A percentile compares a stretch with the other conserved stretches of the same genome.
These are phyloP conservation scores for Drosophila cardini DNA, from an alignment of 1,140 invertebrate species.

Conservation along the genomic window DNA sequence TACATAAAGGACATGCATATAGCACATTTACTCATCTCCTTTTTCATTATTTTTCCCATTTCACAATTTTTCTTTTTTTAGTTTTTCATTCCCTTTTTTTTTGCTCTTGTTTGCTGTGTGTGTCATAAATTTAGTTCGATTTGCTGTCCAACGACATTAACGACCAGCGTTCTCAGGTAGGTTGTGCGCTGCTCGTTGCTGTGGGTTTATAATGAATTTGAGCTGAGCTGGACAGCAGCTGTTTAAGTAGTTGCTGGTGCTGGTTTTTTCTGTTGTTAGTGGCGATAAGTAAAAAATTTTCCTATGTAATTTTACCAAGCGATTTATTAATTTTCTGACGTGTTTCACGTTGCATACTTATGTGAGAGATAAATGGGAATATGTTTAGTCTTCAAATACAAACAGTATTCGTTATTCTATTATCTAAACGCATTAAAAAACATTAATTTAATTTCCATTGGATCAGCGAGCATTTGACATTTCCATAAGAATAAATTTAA, in stretches of 20 bases:
- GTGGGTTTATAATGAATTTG: constrained; percentile 36
- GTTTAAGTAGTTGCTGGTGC: constrained; percentile 58
- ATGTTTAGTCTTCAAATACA: not conserved
- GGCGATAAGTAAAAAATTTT: constrained; percentile 76
- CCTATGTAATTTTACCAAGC: constrained; percentile 73
- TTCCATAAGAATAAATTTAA: constrained; percentile 57
- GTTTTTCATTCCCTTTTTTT: constrained; percentile 41
- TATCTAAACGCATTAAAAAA: constrained; percentile 18
- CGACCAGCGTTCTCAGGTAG: constrained; percentile 37
- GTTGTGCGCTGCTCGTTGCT: constrained; percentile 22
- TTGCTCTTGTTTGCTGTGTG: constrained; percentile 38
- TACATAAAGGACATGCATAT: constrained; percentile 72
- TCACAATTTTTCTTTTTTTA: constrained; percentile 17
- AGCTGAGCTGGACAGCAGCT: constrained; percentile 16
- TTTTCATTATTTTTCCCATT: constrained; percentile 25
- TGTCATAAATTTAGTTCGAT: constrained; percentile 84
- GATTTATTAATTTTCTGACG: constrained; percentile 64
- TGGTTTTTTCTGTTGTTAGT: constrained; percentile 41
- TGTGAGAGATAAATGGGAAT: not conserved
- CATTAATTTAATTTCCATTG: constrained; percentile 30
- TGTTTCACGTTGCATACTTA: constrained; percentile 26
- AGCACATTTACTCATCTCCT: constrained; percentile 70
- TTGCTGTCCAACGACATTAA: constrained; percentile 80
- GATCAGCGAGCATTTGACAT: constrained; percentile 30
- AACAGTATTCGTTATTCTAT: not conserved